Percentiles rank a stretch among this genome's conserved stretches.
These are phyloP conservation scores for Syrmaticus mikado DNA, from an alignment of 2,113 vertebrate genomes.

Conservation along the genomic window DNA sequence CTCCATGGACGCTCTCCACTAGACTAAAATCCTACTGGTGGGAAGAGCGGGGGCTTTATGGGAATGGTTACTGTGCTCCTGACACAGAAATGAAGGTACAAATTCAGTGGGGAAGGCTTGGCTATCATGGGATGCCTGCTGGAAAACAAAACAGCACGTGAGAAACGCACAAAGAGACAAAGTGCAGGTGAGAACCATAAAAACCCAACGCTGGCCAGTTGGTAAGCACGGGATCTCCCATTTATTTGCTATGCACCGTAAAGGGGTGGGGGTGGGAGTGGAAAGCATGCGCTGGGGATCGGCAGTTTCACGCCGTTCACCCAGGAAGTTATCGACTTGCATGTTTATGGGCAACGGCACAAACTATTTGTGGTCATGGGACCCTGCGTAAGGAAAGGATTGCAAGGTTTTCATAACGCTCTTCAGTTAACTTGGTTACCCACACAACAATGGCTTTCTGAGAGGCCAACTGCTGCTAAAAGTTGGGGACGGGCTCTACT, in stretches of 20 bases:
- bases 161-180: constrained; percentile 29
- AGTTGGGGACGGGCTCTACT: constrained; percentile 56
- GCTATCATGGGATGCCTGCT: neutral
- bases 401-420: constrained; percentile 71
- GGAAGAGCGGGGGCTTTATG: neutral
- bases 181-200: constrained; percentile 5
- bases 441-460: constrained; percentile 61
- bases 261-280: constrained; percentile 21
- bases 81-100: neutral
- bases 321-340: constrained; percentile 75
- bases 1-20: neutral
- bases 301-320: constrained; percentile 53
- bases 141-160: constrained; percentile 23
- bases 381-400: constrained; percentile 71
- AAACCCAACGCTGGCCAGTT: neutral
- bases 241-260: neutral
- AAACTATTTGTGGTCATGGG: constrained; percentile 71
- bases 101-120: neutral
- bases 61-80: neutral
- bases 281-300: neutral
- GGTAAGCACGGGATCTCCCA: neutral
- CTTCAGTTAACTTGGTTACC: constrained; percentile 66
- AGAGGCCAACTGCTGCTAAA: constrained; percentile 63
- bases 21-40: neutral
- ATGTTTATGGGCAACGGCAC: constrained; percentile 69